phyloP scores from a whole-genome alignment of 2,888 invertebrate species.

The Quadriops clusia region DNA sequence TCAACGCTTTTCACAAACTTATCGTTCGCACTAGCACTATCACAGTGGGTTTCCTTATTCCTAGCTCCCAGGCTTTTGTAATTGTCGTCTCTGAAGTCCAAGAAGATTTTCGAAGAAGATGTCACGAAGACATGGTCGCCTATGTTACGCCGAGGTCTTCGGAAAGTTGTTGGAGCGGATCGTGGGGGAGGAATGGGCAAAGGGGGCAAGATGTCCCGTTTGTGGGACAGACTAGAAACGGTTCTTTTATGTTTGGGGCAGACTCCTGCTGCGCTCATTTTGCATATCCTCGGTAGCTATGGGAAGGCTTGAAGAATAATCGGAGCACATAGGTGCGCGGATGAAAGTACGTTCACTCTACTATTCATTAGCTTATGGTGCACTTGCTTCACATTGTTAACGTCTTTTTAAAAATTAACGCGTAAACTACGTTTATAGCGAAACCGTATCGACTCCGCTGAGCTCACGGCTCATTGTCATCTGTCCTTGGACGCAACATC shows the following conservation, averaged over 20 bases:
- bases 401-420: too few relatives aligned
- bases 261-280: too few relatives aligned
- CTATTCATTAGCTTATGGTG: too few relatives aligned
- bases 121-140: conserved; percentile 50
- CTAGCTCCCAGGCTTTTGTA: conserved; percentile 13
- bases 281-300: too few relatives aligned
- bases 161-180: conserved; percentile 38
- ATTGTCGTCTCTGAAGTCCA: conserved; percentile 26
- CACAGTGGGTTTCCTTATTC: conserved; percentile 3
- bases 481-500: too few relatives aligned
- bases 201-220: conserved; percentile 9
- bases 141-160: conserved; percentile 44
- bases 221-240: conserved; percentile 12
- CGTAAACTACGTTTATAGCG: too few relatives aligned
- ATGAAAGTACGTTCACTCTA: too few relatives aligned
- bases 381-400: too few relatives aligned
- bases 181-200: conserved; percentile 32
- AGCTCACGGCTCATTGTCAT: too few relatives aligned
- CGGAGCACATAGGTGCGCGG: too few relatives aligned
- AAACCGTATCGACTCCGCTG: too few relatives aligned
- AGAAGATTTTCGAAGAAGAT: conserved; percentile 44
- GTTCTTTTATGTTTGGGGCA: conserved; percentile 14
- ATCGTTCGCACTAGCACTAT: conserved; percentile 4
- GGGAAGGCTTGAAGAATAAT: too few relatives aligned
- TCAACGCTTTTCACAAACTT: conserved; percentile 1